Conservation (phyloP, 2,888 invertebrate genomes). For the Pseudococcus longispinus region DNA sequence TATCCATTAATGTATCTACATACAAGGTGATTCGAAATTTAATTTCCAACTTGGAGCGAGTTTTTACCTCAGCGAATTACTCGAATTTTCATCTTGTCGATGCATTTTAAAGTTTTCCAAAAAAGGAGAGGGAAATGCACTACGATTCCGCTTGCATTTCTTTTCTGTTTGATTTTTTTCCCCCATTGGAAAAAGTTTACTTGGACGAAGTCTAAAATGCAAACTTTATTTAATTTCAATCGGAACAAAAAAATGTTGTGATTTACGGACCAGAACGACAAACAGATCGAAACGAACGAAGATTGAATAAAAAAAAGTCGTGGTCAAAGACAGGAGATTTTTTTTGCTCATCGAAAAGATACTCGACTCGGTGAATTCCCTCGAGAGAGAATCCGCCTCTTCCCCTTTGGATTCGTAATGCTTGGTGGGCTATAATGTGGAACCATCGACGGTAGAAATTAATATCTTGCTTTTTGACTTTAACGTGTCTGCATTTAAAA, state of each 20-base stretch:
- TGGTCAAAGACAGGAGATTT: background rate
- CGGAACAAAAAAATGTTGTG: background rate
- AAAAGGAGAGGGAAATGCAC: background rate
- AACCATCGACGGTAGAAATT: conserved; percentile 14
- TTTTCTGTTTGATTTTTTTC: background rate
- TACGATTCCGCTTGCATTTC: background rate
- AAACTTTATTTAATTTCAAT: background rate
- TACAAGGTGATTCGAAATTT: background rate
- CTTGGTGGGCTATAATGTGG: background rate
- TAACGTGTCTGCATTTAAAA: conserved; percentile 26
- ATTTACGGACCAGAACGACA: background rate
- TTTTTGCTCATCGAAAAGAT: background rate
- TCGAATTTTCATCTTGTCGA: background rate
- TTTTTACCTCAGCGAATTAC: background rate
- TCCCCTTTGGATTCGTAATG: background rate
- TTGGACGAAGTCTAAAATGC: background rate
- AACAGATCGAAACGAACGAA: background rate
- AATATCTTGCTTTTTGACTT: conserved; percentile 22
- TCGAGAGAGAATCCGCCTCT: background rate
- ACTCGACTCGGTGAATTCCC: background rate
- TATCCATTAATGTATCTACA: background rate
- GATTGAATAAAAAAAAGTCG: background rate
- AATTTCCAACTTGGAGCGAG: background rate
- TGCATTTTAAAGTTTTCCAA: background rate
- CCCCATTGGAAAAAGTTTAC: background rate